Evolutionary conservation across 2,888 invertebrate genomes (phyloP), one percentile per base, ranked within the genome.

Genomic region (Escarpia spicata): DNA sequence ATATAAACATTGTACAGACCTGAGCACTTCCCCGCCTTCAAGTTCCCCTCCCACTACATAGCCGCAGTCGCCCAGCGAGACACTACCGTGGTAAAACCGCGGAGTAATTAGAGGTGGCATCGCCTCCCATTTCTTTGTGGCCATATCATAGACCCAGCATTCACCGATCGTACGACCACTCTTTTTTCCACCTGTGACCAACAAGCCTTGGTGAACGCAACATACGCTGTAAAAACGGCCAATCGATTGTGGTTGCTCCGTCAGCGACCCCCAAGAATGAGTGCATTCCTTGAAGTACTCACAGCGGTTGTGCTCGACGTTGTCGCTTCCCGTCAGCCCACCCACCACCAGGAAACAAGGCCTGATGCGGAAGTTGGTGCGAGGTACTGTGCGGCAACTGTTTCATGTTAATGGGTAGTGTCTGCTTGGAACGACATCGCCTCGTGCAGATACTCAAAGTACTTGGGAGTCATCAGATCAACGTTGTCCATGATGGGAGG

Each of bases 91-190:
- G 52, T 94, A 93, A 58, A 92, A 94, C 9, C 94, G 92, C 4
- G 89, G 91, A 19, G 43, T 91, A 43, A 75, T n/a, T 92, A 94
- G 92, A 31, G 92, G 90, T 19, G 93, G 90, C 44, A 93, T 90
- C 43, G 93, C 26, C 89, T 92, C 92, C 94, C 94, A 94, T 58
- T 93, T 93, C 92, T 94, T 94, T 43, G 93, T 93, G 9, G 45
- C 10, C 8, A 91, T 91, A 90, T 94, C 93, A 52, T 93, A 94
- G 43, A 94, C 90, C 93, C 93, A 94, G 90, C 93, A 92, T 75
- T 92, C 93, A n/a, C 90, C 92, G 10, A 93, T 4, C 60, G 19
- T 15, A 0, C 19, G 12, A 4, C 60, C 45, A 9, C 6, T 45
- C 45, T 10, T 10, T 0, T 45, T 9, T 6, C 45, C 45, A 10